These are phyloP conservation scores for Archilochus colubris DNA, from an alignment of 2,113 vertebrate species.

Conservation along the genomic window DNA sequence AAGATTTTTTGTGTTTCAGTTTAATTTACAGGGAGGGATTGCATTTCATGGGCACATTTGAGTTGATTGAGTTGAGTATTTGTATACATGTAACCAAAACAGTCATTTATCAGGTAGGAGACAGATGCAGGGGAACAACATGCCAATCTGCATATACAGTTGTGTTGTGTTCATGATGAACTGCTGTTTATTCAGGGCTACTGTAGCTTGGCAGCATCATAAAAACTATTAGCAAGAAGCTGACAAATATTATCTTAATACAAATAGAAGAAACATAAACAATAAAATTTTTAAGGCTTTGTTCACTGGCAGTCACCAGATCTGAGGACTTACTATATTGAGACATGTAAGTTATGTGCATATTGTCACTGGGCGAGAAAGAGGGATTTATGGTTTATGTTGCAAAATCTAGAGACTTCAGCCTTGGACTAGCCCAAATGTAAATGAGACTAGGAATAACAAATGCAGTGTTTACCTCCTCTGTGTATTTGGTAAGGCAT, in stretches of 20 bases:
- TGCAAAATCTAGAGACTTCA: background rate
- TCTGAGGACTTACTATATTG: background rate
- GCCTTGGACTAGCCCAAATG: background rate
- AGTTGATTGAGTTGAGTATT: constrained; percentile 70
- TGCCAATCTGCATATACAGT: constrained; percentile 70
- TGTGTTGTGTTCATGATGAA: constrained; percentile 74
- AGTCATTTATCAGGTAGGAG: constrained; percentile 79
- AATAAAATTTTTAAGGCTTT: background rate
- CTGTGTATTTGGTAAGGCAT: background rate
- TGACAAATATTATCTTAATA: constrained; percentile 58
- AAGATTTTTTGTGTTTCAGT: background rate
- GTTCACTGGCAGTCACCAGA: background rate
- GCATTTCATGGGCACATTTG: constrained; percentile 56
- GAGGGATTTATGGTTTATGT: background rate
- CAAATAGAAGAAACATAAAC: constrained; percentile 56
- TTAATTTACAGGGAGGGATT: constrained; percentile 18
- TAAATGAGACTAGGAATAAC: background rate
- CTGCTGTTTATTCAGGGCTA: constrained; percentile 76
- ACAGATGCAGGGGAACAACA: constrained; percentile 63
- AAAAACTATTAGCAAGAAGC: constrained; percentile 64
- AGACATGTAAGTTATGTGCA: background rate
- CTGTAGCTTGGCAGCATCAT: constrained; percentile 64
- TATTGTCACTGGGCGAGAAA: background rate
- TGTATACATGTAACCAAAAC: constrained; percentile 75
- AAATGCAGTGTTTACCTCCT: background rate